These are phyloP conservation scores for Drosophila gaucha DNA, from an alignment of 2,888 invertebrate genomes.

Conservation along the genomic window DNA sequence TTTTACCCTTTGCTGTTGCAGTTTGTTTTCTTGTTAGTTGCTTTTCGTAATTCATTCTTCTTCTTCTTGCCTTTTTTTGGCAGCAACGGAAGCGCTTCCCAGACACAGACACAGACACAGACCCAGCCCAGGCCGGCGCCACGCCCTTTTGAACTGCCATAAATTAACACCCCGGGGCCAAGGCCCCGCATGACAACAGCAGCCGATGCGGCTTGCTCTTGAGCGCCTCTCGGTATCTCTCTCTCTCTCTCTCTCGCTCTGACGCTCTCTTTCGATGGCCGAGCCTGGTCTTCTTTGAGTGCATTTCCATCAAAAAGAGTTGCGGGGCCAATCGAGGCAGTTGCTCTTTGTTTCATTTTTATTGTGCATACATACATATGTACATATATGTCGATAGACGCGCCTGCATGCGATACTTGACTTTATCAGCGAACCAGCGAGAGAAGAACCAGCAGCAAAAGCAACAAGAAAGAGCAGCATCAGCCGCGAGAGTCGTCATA, in stretches of 20 bases:
- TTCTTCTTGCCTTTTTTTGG: constrained; percentile 16
- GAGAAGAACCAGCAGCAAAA: not conserved
- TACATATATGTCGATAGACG: constrained; percentile 23
- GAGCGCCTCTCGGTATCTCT: not conserved
- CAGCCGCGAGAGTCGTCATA: not conserved
- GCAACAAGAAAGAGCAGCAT: not conserved
- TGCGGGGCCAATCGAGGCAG: constrained; percentile 12
- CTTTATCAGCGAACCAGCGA: constrained; percentile 38
- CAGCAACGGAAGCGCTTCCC: constrained; percentile 40
- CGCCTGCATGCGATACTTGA: constrained; percentile 36
- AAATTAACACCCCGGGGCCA: constrained; percentile 60
- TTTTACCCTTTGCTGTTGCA: constrained; percentile 14
- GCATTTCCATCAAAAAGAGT: constrained; percentile 25
- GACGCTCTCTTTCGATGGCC: not conserved
- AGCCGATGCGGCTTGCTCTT: constrained; percentile 12
- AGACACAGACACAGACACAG: constrained; percentile 7
- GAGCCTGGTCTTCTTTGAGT: not conserved
- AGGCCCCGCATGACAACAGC: constrained; percentile 31
- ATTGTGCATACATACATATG: no score
- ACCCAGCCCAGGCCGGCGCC: constrained; percentile 38
- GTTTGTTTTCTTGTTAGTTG: not conserved
- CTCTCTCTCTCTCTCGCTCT: not conserved
- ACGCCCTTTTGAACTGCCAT: constrained; percentile 70
- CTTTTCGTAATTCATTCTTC: not conserved
- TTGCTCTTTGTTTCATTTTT: constrained; percentile 3